Conservation (phyloP, 2,797 vertebrate genomes). For the Coccyzus lansbergi region DNA sequence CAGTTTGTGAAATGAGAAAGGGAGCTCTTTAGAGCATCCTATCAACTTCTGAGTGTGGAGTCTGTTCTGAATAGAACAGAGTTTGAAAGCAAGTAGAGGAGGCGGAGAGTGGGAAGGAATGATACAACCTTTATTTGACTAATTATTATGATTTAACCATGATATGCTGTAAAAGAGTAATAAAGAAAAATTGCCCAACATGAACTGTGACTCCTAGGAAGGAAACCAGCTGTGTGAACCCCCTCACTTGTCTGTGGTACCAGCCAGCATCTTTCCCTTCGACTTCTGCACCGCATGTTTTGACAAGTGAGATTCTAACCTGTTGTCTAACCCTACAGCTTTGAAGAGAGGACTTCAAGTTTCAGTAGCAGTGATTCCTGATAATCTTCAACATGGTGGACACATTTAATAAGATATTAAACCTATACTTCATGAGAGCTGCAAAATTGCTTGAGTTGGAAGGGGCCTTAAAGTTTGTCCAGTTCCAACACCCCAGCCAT, state of each 20-base stretch:
- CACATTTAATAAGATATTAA: neutral
- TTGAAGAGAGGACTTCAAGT: neutral
- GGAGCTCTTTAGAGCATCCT: fast-evolving
- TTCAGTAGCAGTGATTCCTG: neutral
- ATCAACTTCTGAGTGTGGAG: neutral
- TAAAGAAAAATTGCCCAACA: neutral
- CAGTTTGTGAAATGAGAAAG: neutral
- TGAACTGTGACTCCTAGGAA: neutral
- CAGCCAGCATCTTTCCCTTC: neutral
- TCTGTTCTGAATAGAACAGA: neutral
- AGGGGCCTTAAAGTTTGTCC: too few relatives aligned
- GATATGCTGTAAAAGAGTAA: neutral
- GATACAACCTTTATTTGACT: neutral
- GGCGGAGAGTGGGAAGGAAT: neutral
- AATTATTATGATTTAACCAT: neutral
- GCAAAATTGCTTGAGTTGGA: too few relatives aligned
- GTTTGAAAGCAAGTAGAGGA: neutral
- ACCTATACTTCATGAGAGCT: neutral
- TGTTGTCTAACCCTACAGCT: neutral
- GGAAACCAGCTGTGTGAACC: neutral
- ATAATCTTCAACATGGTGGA: neutral
- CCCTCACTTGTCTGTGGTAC: neutral
- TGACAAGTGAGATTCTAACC: neutral
- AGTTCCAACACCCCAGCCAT: too few relatives aligned
- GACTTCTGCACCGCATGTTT: neutral